These are phyloP conservation scores for Phalacrocorax aristotelis DNA, from an alignment of 2,113 vertebrate species.

Conservation along the genomic window DNA sequence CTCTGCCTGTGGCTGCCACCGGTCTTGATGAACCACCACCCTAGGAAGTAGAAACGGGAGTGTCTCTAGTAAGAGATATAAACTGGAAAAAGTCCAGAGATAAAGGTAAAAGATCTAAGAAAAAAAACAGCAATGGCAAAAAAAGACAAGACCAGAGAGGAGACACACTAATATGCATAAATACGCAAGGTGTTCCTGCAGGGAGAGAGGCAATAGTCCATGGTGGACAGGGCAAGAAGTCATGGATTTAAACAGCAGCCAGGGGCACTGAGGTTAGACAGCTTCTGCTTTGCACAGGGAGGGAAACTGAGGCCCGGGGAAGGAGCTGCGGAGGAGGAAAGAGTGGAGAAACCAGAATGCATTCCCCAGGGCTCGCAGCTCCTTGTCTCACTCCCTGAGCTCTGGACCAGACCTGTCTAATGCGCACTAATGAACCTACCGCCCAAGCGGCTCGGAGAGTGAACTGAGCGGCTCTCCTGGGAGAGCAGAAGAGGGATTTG, in stretches of 20 bases:
- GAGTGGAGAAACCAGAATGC: rapidly evolving
- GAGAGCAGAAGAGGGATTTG: background rate
- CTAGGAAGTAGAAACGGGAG: rapidly evolving
- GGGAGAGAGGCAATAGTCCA: background rate
- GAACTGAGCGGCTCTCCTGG: background rate
- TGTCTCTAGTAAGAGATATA: background rate
- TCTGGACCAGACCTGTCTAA: background rate
- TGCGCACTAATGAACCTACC: background rate
- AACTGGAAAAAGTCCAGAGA: background rate
- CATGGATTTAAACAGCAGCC: background rate
- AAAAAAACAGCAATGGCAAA: background rate
- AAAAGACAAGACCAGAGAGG: background rate
- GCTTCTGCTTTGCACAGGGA: background rate
- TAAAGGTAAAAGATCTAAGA: background rate
- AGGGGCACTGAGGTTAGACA: background rate
- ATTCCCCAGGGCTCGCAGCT: background rate
- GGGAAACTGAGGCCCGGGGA: background rate
- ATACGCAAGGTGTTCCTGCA: background rate
- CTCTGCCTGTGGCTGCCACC: background rate
- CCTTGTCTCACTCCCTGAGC: background rate
- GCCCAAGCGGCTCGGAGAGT: background rate
- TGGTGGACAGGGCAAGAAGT: background rate
- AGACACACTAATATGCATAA: background rate
- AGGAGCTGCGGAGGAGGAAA: background rate
- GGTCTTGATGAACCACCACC: background rate